These are phyloP conservation scores for Drosophila lutescens DNA, from an alignment of 2,888 invertebrate species.

Conservation along the genomic window DNA sequence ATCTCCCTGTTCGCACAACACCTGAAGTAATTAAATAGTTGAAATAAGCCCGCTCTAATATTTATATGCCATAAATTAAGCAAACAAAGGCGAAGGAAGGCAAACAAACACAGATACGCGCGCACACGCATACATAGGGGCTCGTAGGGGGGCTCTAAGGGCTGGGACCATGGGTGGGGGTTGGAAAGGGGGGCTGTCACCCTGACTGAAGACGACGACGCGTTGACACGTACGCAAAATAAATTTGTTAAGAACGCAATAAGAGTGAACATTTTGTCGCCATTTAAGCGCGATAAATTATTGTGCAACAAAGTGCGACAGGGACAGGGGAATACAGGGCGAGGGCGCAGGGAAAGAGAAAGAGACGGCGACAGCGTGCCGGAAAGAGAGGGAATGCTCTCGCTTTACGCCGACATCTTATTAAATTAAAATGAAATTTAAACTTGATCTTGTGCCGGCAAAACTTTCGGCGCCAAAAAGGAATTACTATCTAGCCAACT, in stretches of 20 bases:
- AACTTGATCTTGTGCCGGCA: conserved; percentile 66
- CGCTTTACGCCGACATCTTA: conserved; percentile 46
- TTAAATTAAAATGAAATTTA: conserved; percentile 76
- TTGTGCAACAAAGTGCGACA: conserved; percentile 53
- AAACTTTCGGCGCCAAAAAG: conserved; percentile 28
- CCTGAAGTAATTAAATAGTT: conserved; percentile 78
- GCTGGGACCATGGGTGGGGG: not conserved
- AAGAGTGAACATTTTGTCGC: conserved; percentile 78
- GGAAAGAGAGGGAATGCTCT: not conserved
- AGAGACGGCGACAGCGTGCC: not conserved
- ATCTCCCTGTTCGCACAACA: conserved; percentile 40
- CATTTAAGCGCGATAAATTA: conserved; percentile 79
- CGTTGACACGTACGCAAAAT: conserved; percentile 78
- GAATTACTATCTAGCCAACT: conserved; percentile 6
- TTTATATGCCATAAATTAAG: conserved; percentile 76
- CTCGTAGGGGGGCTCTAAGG: not conserved
- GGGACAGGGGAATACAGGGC: not conserved
- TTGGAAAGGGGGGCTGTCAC: conserved; percentile 12
- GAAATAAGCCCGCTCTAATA: conserved; percentile 75
- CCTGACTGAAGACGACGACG: conserved; percentile 35
- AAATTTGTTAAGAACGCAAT: conserved; percentile 79
- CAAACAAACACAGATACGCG: conserved; percentile 22
- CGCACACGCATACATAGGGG: not conserved
- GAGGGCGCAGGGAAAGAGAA: not conserved
- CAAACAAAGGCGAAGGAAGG: conserved; percentile 59